phyloP scores from a whole-genome alignment of 2,797 vertebrate genomes.

The Gymnocypris eckloni region DNA sequence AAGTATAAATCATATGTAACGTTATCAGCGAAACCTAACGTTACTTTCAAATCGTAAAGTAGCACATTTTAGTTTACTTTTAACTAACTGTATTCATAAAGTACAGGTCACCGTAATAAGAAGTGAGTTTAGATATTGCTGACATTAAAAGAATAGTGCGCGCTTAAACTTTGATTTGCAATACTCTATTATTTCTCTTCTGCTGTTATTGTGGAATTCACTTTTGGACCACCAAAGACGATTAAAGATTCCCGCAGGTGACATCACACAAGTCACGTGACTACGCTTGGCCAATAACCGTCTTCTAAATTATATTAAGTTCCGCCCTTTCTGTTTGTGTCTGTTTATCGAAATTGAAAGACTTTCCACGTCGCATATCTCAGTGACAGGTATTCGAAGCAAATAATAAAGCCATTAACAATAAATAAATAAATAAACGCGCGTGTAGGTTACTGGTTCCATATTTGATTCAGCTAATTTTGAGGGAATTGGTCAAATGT shows the following conservation, averaged over 20 bases:
- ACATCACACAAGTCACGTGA: slow-evolving; percentile 22
- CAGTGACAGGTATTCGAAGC: not conserved
- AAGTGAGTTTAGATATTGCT: not conserved
- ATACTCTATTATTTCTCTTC: not conserved
- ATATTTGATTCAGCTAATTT: not conserved
- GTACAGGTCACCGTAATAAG: not conserved
- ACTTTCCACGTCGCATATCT: not conserved
- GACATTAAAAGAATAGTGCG: not conserved
- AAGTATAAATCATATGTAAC: not conserved
- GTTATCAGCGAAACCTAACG: not conserved
- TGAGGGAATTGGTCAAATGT: not conserved
- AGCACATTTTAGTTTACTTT: not conserved
- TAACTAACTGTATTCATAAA: not conserved
- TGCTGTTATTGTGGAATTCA: not conserved
- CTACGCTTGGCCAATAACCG: slow-evolving; percentile 3
- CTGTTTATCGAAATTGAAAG: not conserved
- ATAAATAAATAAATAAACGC: too few relatives aligned
- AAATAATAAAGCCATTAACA: not conserved
- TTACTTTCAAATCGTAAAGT: not conserved
- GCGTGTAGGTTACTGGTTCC: not conserved
- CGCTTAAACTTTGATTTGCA: not conserved
- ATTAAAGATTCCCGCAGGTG: slow-evolving; percentile 52
- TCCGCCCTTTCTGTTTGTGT: not conserved
- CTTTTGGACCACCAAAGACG: slow-evolving; percentile 42
- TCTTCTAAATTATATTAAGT: not conserved